Base-by-base conservation (phyloP, 2,888 invertebrate species). In the Artemia sinica region DNA sequence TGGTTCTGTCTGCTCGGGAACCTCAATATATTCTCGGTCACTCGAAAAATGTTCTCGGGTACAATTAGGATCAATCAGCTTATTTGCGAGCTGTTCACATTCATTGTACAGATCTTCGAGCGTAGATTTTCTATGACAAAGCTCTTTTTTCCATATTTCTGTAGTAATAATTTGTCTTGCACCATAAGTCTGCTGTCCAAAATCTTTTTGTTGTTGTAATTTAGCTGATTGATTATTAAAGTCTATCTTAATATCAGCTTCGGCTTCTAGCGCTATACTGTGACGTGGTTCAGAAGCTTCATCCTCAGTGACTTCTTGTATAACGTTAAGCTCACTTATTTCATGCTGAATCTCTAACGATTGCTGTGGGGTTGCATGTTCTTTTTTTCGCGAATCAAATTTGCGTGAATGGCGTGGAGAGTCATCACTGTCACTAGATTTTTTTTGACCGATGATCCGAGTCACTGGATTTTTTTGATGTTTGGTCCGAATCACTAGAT, bases 1-100 rank as follows among this genome's bases (percentile, higher is more conserved):
- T 12, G 87, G 88, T 77, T 89, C 89, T 73, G 86, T 82, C 1
- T 85, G 85, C 77, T 89, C 88, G 75, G 87, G 87, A 10, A 88
- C 84, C 79, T 89, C 88, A 73, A 88, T 85, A 72, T 88, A 87
- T 79, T 89, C 88, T 75, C 63, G 63, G 63, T 58, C 63, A 28
- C 63, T 58, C 10, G 63, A 58, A 58, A 58, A 58, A 14, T 28
- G 52, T 48, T 63, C 52, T 11, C n/a, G 41, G 13, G 70, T 66
- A 41, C 65, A 66, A 28, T 49, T 66, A 41, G 41, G 41, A 11
- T 67, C 67, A 63, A 66, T 71, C 18, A 71, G 67, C 52, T 66
- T 67, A n/a, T 70, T 69, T 13, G 69, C 71, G 52, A 71, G 58
- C 50, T 70, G 67, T 58, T 71, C 71, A 66, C 70, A 70, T 66